Base-by-base conservation (phyloP, 2,888 invertebrate genomes). In the Boloria selene region DNA sequence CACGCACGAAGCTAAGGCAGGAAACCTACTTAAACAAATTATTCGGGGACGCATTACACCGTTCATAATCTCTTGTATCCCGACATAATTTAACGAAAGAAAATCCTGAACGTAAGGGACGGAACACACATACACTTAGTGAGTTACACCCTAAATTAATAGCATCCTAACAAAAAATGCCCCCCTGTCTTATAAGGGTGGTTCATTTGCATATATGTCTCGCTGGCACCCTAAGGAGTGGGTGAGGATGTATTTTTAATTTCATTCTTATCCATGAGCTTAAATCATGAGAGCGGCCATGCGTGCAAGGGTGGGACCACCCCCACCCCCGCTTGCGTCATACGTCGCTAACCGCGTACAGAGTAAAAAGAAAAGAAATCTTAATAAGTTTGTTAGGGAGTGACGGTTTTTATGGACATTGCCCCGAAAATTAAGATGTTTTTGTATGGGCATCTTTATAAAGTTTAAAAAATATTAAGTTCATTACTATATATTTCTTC, bases 201-300 rank as follows among this genome's bases (percentile, higher is more conserved):
- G 86, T 87, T 91, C 91, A 91, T 91, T 91, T 92, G 91, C 91
- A 91, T 91, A 90, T 90, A 91, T 92, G 91, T 91, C 90, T 82
- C 91, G 90, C 90, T 77, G 81, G 90, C 90, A 88, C 90, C 90
- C 90, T 77, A 89, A 91, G 90, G 88, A 88, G 86, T 85, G 85
- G 86, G 80, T 80, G 83, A 75, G 90, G 92, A 92, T 92, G 92
- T 92, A 92, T 92, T 92, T 92, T 92, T 92, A 92, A 92, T 92
- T 92, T 92, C 91, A 91, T 92, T 92, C 92, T 92, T 92, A 92
- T 91, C 91, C 92, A 86, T 82, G 90, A 87, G 90, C 92, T 92
- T 92, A 91, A 92, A 91, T 92, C 91, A 92, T 92, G 91, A 88
- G 88, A 87, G 91, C 92, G 91, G 90, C 92, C 92, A 92, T 92